phyloP scores from a whole-genome alignment of 2,113 vertebrate species.

The Nyctibius bracteatus region DNA sequence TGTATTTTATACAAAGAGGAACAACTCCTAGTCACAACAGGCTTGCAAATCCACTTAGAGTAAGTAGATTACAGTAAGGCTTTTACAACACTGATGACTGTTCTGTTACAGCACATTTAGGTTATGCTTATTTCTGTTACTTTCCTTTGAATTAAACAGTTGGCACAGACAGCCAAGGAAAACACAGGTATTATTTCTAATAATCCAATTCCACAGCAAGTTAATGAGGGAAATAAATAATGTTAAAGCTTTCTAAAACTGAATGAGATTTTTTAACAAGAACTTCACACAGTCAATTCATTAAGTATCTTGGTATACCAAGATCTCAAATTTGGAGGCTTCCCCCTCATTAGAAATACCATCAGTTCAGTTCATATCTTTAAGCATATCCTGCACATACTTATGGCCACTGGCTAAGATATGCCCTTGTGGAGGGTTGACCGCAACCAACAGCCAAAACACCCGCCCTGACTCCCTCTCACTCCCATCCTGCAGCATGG shows the following conservation, averaged over 20 bases:
- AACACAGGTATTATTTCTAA: neutral
- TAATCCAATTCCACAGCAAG: neutral
- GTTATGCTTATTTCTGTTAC: neutral
- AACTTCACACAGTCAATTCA: neutral
- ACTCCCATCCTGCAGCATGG: neutral
- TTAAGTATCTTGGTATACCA: neutral
- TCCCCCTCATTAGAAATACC: neutral
- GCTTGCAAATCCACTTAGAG: neutral
- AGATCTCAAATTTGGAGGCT: neutral
- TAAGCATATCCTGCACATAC: neutral
- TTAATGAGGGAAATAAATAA: neutral
- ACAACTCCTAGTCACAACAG: neutral
- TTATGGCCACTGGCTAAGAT: neutral
- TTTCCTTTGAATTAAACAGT: neutral
- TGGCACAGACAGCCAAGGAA: neutral
- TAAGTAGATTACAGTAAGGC: slow-evolving; percentile 1
- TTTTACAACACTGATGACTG: neutral
- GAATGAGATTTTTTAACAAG: neutral
- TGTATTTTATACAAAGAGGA: neutral
- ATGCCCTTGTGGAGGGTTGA: neutral
- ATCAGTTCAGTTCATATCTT: neutral
- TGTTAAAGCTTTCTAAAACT: neutral
- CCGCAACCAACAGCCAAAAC: neutral
- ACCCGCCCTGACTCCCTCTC: neutral
- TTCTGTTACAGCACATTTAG: neutral